phyloP scores from a whole-genome alignment of 2,888 invertebrate species.

The Copidosoma aretas region DNA sequence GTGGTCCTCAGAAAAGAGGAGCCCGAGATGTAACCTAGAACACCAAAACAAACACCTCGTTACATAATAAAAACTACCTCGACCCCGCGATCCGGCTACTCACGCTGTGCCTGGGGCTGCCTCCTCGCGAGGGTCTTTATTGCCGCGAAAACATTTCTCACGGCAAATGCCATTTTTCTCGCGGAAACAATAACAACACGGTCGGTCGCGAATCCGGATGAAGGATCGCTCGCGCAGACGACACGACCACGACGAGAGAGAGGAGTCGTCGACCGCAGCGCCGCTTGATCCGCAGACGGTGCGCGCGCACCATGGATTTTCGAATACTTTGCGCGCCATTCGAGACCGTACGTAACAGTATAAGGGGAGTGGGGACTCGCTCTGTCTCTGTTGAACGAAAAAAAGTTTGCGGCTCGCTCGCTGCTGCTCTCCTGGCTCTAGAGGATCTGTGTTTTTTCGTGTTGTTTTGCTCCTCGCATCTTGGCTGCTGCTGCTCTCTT shows the following conservation, averaged over 20 bases:
- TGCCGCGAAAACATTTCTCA: slow-evolving; percentile 35
- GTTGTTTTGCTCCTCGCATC: no score
- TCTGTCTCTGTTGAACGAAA: background rate
- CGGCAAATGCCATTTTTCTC: slow-evolving; percentile 31
- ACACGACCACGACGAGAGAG: background rate
- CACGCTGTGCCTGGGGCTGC: slow-evolving; percentile 24
- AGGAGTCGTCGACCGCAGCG: slow-evolving; percentile 1
- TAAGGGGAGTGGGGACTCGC: background rate
- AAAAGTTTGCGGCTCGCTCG: background rate
- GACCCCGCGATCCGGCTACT: slow-evolving; percentile 9
- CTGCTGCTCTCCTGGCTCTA: background rate
- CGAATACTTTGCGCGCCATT: slow-evolving; percentile 32
- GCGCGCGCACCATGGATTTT: slow-evolving; percentile 22
- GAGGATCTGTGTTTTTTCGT: background rate
- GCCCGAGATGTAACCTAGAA: slow-evolving; percentile 39
- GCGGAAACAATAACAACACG: background rate
- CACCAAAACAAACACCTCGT: slow-evolving; percentile 1
- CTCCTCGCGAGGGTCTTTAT: slow-evolving; percentile 22
- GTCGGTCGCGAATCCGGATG: slow-evolving; percentile 4
- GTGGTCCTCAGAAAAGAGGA: slow-evolving; percentile 23
- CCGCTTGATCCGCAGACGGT: background rate
- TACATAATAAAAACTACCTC: slow-evolving; percentile 28
- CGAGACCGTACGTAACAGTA: background rate
- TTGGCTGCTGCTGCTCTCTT: no score
- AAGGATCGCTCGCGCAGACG: background rate